Evolutionary conservation across 2,113 vertebrate genomes (phyloP).

Genomic region (Acrocephalus kingi): DNA sequence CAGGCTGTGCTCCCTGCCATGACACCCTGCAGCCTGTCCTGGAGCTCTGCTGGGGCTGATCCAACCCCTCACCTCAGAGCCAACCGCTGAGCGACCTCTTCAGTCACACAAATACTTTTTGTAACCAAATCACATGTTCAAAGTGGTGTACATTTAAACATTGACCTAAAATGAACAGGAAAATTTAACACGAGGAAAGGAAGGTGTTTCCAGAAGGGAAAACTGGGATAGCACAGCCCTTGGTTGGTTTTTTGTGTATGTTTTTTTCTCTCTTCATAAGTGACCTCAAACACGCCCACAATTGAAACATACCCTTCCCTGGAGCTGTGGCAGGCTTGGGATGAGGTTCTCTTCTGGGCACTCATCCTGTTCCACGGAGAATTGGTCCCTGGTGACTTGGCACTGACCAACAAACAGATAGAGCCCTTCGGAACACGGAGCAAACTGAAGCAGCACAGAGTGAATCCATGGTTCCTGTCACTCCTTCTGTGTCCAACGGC

Average conservation of each 20-base stretch:
- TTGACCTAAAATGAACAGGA: constrained; percentile 70
- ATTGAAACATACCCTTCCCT: constrained; percentile 40
- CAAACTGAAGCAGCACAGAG: constrained; percentile 42
- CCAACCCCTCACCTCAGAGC: neutral
- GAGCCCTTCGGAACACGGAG: neutral
- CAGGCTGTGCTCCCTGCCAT: constrained; percentile 54
- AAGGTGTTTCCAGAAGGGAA: constrained; percentile 53
- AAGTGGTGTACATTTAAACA: constrained; percentile 72
- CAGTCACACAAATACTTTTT: constrained; percentile 67
- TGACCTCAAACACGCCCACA: constrained; percentile 13
- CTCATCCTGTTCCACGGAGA: constrained; percentile 55
- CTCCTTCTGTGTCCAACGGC: neutral
- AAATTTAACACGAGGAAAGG: constrained; percentile 59
- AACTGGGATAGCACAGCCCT: constrained; percentile 72
- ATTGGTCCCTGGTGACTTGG: constrained; percentile 78
- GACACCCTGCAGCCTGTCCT: constrained; percentile 25
- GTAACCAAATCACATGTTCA: constrained; percentile 73
- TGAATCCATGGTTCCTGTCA: neutral
- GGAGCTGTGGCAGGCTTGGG: constrained; percentile 66
- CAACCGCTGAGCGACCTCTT: constrained; percentile 70
- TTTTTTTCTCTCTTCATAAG: neutral
- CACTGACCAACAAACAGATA: constrained; percentile 23
- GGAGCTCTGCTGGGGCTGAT: neutral
- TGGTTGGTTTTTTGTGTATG: neutral
- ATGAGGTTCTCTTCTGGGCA: constrained; percentile 65